phyloP scores from a whole-genome alignment of 2,797 vertebrate species.

The Hyperoplus lanceolatus region DNA sequence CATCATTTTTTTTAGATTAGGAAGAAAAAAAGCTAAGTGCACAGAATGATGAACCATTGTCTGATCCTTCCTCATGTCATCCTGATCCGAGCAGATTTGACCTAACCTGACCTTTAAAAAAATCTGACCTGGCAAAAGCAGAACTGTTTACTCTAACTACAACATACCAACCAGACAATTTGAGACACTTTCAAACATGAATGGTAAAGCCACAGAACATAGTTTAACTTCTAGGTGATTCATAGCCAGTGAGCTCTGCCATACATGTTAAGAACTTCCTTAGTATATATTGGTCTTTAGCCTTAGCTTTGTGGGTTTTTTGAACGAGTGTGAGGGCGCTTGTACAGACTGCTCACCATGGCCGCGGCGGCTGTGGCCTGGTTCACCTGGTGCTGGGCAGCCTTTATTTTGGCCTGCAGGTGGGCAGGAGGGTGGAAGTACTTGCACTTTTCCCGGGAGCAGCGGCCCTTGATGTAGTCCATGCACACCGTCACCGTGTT shows the following conservation, averaged over 20 bases:
- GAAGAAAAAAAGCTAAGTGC: conserved; percentile 17
- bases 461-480: conserved; percentile 99
- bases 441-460: conserved; percentile 99
- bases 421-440: conserved; percentile 98
- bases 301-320: conserved; percentile 25
- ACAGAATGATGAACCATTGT: conserved; percentile 29
- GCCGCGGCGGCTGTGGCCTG: conserved; percentile 96
- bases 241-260: neutral
- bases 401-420: conserved; percentile 99
- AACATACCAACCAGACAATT: conserved; percentile 43
- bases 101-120: conserved; percentile 47
- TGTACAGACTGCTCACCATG: conserved; percentile 91
- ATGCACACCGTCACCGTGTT: conserved; percentile 99
- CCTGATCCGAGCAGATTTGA: conserved; percentile 42
- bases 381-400: conserved; percentile 99
- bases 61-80: conserved; percentile 66
- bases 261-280: conserved; percentile 1
- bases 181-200: conserved; percentile 48
- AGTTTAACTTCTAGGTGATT: conserved; percentile 9
- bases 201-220: conserved; percentile 42
- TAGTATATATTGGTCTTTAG: conserved; percentile 3
- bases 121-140: conserved; percentile 59
- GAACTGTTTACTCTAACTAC: conserved; percentile 30
- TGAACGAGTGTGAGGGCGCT: conserved; percentile 40
- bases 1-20: conserved; percentile 29